These are phyloP conservation scores for Orchestes rusci DNA, from an alignment of 2,888 invertebrate genomes.

Conservation along the genomic window DNA sequence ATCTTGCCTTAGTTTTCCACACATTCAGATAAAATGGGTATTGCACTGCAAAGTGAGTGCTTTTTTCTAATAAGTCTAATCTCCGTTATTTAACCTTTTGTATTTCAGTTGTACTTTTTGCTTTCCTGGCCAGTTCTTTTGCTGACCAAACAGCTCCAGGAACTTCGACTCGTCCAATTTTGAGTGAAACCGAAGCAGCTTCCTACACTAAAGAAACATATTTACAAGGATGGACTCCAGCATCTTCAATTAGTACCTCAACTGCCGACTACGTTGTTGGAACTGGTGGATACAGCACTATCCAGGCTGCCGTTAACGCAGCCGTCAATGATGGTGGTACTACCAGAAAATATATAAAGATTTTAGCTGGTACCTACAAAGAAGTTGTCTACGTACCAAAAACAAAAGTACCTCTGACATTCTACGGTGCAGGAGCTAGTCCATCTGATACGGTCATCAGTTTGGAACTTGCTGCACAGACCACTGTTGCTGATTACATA, in stretches of 20 bases:
- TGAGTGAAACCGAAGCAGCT: slow-evolving; percentile 5
- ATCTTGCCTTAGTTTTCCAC: too few species aligned
- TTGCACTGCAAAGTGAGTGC: too few species aligned
- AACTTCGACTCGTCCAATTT: slow-evolving; percentile 11
- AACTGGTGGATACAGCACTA: slow-evolving; percentile 10
- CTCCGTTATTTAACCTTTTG: too few species aligned
- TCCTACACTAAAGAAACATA: slow-evolving; percentile 8
- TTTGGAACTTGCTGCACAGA: slow-evolving; percentile 7
- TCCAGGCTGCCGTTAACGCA: slow-evolving; percentile 14
- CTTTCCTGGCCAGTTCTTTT: neutral
- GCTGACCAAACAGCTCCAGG: slow-evolving; percentile 11
- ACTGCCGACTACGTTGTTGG: slow-evolving; percentile 12
- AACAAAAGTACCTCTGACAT: slow-evolving; percentile 15
- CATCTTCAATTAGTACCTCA: slow-evolving; percentile 3
- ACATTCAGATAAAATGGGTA: too few species aligned
- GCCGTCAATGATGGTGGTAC: slow-evolving; percentile 11
- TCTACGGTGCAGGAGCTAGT: slow-evolving; percentile 11
- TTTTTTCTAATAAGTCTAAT: too few species aligned
- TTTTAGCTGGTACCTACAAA: slow-evolving; percentile 12
- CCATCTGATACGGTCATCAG: slow-evolving; percentile 9
- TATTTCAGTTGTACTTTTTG: too few species aligned
- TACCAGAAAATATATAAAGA: slow-evolving; percentile 16
- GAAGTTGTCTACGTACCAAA: slow-evolving; percentile 15
- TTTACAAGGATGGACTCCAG: slow-evolving; percentile 15
- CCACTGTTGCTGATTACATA: slow-evolving; percentile 3